Evolutionary conservation across 53 echinoderm and acorn worm genomes (phyloP).

Genomic region (Paracentrotus lividus): DNA sequence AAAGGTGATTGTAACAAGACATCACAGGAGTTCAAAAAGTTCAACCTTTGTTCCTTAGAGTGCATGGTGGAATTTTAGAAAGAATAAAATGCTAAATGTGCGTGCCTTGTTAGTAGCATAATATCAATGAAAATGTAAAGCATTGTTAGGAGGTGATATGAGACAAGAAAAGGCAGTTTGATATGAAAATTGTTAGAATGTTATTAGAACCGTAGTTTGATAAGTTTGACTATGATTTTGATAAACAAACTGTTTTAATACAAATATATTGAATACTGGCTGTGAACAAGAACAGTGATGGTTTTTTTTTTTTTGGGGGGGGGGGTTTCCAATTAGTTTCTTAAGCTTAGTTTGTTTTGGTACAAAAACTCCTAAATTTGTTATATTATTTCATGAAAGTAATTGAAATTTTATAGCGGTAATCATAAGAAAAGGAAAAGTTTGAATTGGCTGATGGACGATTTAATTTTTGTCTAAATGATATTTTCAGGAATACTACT

Average conservation of each 20-base stretch:
- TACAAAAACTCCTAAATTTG: too few species aligned
- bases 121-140: background rate
- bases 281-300: too few species aligned
- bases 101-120: conserved; percentile 47
- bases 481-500: background rate
- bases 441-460: background rate
- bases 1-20: background rate
- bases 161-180: conserved; percentile 27
- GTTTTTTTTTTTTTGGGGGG: too few species aligned
- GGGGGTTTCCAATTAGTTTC: too few species aligned
- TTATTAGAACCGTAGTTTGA: background rate
- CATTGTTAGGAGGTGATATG: too few species aligned
- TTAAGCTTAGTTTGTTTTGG: too few species aligned
- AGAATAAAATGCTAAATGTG: conserved; percentile 30
- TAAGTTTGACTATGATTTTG: too few species aligned
- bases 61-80: background rate
- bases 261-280: background rate
- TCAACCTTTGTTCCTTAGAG: conserved; percentile 7
- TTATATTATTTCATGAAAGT: background rate
- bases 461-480: background rate
- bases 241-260: background rate
- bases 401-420: background rate
- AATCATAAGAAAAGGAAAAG: background rate
- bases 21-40: background rate
- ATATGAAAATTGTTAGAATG: conserved; percentile 1